Evolutionary conservation across 2,797 vertebrate genomes (phyloP), one percentile per base, ranked within the genome.

Genomic region (Liparis tanakae): DNA sequence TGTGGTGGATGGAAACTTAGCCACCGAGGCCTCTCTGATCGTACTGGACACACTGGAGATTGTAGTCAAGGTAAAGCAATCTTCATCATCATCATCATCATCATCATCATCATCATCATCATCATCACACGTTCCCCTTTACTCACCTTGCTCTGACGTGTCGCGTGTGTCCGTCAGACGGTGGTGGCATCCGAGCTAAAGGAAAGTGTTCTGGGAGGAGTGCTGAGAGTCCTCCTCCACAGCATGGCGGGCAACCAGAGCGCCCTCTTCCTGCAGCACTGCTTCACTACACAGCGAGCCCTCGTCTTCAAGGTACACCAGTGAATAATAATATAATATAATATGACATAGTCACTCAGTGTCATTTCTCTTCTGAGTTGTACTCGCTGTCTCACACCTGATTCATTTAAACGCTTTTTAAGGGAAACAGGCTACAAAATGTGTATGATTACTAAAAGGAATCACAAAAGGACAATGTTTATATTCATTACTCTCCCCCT

Each of bases 191-290:
- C 96, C 0, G 97, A 98, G 90, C 92, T 96, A 76, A 96, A 96
- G 88, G 97, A 98, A 87, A 97, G 96, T 25, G 85, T 98, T 50
- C 81, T 98, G 58, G 95, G 95, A 0, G 96, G 95, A 0, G 96
- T 97, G 10, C 91, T 98, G 63, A 93, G 95, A 79, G 97, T 97
- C 0, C 94, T 98, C 17, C 91, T 98, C 10, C 96, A 96, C 86
- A 96, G 96, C 87, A 95, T 98, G 94, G 96, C 95, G 22, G 95
- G 95, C 9, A 94, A 96, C 85, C 97, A 97, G 93, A 97, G 97
- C 2, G 95, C 97, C 82, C 89, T 95, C 87, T 98, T 97, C 83
- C 88, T 98, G 87, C 96, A 98, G 86, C 96, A 97, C 25, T 96
- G 96, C 91, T 96, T 97, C 86, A 96, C 95, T 76, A 96, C 96